Conservation (phyloP, 2,888 invertebrate genomes). For the Odontothrips loti region DNA sequence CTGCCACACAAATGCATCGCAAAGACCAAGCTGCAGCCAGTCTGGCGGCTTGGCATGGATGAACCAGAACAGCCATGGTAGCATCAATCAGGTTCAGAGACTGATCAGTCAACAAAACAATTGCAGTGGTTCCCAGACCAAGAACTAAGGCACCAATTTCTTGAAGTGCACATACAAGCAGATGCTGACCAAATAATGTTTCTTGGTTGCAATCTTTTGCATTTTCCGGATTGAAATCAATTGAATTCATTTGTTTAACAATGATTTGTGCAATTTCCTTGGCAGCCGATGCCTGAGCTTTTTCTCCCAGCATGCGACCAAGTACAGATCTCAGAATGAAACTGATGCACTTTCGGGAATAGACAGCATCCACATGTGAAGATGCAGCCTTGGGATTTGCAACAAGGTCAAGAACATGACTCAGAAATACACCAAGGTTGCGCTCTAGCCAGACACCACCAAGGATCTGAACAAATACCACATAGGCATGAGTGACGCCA, state of each 20-base stretch:
- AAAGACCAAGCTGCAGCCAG: constrained; percentile 93
- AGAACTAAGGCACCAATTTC: constrained; percentile 87
- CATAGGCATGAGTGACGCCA: constrained; percentile 96
- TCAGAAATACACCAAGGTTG: constrained; percentile 78
- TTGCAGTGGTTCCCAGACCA: constrained; percentile 90
- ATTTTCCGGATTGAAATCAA: constrained; percentile 85
- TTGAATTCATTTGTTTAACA: constrained; percentile 90
- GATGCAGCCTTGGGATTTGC: constrained; percentile 94
- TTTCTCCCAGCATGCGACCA: constrained; percentile 93
- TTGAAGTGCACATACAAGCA: constrained; percentile 87
- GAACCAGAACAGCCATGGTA: constrained; percentile 79
- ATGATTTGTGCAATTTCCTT: constrained; percentile 90
- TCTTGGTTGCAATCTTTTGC: constrained; percentile 89
- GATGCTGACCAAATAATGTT: constrained; percentile 83
- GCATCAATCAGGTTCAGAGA: constrained; percentile 74
- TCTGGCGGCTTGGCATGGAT: constrained; percentile 90
- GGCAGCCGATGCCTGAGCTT: constrained; percentile 92
- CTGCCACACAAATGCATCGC: constrained; percentile 85
- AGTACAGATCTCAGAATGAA: constrained; percentile 89
- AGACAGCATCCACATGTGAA: constrained; percentile 95
- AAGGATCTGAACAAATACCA: constrained; percentile 88
- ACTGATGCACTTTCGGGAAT: constrained; percentile 94
- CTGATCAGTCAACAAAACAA: constrained; percentile 83
- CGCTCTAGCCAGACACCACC: constrained; percentile 94
- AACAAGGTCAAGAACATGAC: constrained; percentile 80